These are phyloP conservation scores for Drosophila mayaguana DNA, from an alignment of 2,888 invertebrate genomes.

Conservation along the genomic window DNA sequence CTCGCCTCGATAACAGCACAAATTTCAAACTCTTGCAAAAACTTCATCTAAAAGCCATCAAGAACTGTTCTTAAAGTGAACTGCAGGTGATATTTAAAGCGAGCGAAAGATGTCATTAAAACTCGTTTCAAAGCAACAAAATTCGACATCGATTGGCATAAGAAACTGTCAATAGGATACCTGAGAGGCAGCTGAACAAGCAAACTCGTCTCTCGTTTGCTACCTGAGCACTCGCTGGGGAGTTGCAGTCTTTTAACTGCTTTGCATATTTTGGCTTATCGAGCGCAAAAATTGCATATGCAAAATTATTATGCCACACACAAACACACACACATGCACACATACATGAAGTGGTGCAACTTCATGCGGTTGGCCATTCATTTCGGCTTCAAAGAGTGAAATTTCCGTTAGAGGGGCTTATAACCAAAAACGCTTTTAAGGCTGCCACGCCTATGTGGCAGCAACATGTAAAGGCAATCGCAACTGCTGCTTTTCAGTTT, in stretches of 20 bases:
- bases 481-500: slow-evolving; percentile 13
- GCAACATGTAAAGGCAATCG: slow-evolving; percentile 37
- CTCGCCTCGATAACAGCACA: not conserved
- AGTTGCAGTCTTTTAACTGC: slow-evolving; percentile 40
- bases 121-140: not conserved
- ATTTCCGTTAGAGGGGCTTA: slow-evolving; percentile 70
- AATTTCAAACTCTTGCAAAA: not conserved
- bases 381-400: slow-evolving; percentile 59
- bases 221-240: not conserved
- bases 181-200: slow-evolving; percentile 15
- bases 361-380: slow-evolving; percentile 62
- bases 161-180: slow-evolving; percentile 47
- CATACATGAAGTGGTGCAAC: slow-evolving; percentile 27
- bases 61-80: not conserved
- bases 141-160: slow-evolving; percentile 25
- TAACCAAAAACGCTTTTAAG: slow-evolving; percentile 48
- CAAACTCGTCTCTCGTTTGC: not conserved
- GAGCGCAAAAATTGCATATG: slow-evolving; percentile 72
- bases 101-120: not conserved
- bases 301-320: slow-evolving; percentile 60
- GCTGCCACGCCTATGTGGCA: slow-evolving; percentile 53
- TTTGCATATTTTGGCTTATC: slow-evolving; percentile 73
- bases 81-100: not conserved
- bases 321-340: slow-evolving; percentile 23
- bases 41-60: not conserved